Percentiles rank a stretch among this genome's conserved stretches.
Conservation (phyloP, 1,140 invertebrate genomes). For the Drosophila persimilis region DNA sequence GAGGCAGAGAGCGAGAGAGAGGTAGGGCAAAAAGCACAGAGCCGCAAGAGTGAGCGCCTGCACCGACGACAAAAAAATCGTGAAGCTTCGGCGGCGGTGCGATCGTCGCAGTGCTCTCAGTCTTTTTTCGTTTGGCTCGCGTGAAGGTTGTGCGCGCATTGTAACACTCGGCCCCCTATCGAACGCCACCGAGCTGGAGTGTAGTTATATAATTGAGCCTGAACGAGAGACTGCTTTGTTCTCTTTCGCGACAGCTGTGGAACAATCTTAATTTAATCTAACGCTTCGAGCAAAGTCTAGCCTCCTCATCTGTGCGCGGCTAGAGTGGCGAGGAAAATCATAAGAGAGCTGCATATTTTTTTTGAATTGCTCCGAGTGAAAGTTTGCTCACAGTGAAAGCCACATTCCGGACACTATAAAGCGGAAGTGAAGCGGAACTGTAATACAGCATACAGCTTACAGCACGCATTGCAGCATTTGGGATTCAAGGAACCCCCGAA, state of each 20-base stretch:
- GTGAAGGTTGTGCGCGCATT: conserved; percentile 75
- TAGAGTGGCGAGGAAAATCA: conserved; percentile 7
- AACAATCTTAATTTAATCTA: conserved; percentile 47
- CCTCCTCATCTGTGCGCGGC: not conserved
- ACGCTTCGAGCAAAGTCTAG: conserved; percentile 49
- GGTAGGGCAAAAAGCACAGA: conserved; percentile 1
- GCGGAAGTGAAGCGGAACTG: conserved; percentile 41
- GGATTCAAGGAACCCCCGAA: not conserved
- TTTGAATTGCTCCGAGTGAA: conserved; percentile 58
- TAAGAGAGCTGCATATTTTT: conserved; percentile 27
- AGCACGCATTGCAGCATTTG: not conserved
- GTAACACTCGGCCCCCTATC: conserved; percentile 18
- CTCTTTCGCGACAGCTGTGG: conserved; percentile 56
- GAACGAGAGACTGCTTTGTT: conserved; percentile 46
- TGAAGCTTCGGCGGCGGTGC: conserved; percentile 45
- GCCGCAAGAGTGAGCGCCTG: conserved; percentile 32
- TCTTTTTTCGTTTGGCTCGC: conserved; percentile 78
- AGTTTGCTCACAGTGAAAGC: conserved; percentile 67
- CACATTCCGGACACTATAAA: conserved; percentile 40
- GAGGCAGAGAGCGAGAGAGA: conserved; percentile 1
- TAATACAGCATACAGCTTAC: not conserved
- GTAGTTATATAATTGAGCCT: conserved; percentile 70
- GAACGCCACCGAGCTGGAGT: conserved; percentile 28
- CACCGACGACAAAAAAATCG: conserved; percentile 16
- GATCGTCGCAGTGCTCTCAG: conserved; percentile 53